Percentiles rank a stretch among this genome's conserved stretches.
phyloP scores from a whole-genome alignment of 1,140 invertebrate genomes.

The Neotoxoptera formosana region DNA sequence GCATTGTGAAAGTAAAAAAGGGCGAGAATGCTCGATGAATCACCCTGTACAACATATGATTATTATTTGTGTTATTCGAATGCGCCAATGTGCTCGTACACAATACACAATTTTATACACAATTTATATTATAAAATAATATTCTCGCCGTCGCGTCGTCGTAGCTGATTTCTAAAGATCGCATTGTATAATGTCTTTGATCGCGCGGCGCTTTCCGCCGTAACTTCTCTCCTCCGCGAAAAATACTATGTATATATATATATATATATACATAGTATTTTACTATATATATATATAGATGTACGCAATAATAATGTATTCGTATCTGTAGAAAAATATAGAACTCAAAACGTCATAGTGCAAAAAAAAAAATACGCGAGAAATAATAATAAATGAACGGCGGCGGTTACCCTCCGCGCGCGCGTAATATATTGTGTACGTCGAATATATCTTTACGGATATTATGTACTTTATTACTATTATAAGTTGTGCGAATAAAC shows the following conservation, averaged over 20 bases:
- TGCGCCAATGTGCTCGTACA: not conserved
- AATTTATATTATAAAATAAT: not conserved
- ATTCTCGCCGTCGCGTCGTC: not conserved
- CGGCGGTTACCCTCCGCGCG: not conserved
- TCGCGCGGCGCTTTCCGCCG: not conserved
- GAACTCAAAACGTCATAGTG: not conserved
- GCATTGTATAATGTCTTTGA: slow-evolving; percentile 12
- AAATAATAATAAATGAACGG: slow-evolving; percentile 5
- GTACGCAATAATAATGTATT: not conserved
- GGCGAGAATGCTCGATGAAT: not conserved
- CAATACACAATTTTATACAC: not conserved
- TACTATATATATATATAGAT: not conserved
- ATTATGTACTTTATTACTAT: not conserved
- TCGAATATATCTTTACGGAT: not conserved
- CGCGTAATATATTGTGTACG: not conserved
- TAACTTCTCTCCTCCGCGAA: not conserved
- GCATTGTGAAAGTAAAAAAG: not conserved
- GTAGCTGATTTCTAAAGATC: not conserved
- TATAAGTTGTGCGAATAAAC: not conserved
- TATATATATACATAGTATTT: too few species aligned
- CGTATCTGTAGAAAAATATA: slow-evolving; percentile 12
- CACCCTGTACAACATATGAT: not conserved
- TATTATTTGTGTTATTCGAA: not conserved
- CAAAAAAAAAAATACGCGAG: not conserved
- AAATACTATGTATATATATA: not conserved